phyloP scores from a whole-genome alignment of 2,797 vertebrate genomes.

The Squalus acanthias region DNA sequence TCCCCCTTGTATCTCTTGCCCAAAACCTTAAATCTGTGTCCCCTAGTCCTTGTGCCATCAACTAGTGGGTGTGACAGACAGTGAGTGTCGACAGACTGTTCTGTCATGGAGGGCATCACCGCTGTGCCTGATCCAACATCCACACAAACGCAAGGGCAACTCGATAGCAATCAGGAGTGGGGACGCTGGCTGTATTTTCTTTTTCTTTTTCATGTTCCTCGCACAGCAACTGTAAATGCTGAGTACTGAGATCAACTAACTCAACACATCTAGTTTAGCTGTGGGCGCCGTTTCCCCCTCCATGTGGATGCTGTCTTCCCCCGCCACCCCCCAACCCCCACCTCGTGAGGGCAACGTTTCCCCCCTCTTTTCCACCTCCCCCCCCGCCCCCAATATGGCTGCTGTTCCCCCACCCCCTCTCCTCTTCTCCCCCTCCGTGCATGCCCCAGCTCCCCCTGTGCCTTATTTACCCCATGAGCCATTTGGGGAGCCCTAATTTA shows the following conservation, averaged over 20 bases:
- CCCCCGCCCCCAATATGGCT: background rate
- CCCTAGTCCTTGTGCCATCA: too few species aligned
- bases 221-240: background rate
- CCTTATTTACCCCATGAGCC: too few species aligned
- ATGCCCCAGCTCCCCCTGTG: background rate
- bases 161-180: background rate
- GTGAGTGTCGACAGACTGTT: too few species aligned
- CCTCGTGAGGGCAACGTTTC: too few species aligned
- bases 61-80: too few species aligned
- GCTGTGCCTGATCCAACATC: background rate
- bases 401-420: background rate
- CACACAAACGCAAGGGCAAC: background rate
- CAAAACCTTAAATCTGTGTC: too few species aligned
- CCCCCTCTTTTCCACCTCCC: background rate
- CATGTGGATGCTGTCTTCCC: background rate
- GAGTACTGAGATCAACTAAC: background rate
- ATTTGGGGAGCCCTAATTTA: background rate
- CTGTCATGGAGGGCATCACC: too few species aligned
- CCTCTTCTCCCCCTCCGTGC: too few species aligned
- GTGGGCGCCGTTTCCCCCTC: background rate
- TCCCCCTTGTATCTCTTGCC: too few species aligned
- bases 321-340: background rate
- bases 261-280: background rate
- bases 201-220: background rate
- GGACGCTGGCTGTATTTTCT: background rate